Evolutionary conservation across 2,113 vertebrate species (phyloP).

Genomic region (Piliocolobus tephrosceles): DNA sequence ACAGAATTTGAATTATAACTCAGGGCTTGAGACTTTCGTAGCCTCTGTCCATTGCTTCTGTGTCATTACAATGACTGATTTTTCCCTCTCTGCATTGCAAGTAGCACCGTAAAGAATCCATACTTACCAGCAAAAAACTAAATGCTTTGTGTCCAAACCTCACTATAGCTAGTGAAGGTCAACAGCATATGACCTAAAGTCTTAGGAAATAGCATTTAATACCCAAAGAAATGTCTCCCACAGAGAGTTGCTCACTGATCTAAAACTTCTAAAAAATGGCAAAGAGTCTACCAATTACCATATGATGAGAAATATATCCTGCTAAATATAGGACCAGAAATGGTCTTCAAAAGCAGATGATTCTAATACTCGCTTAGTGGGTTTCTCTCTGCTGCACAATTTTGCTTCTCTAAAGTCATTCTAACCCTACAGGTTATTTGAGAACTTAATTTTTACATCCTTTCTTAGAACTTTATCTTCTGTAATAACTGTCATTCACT

Average conservation of each 20-base stretch:
- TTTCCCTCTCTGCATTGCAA: background rate
- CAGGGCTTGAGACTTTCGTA: too few species aligned
- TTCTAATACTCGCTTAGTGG: accelerated
- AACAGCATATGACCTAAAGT: background rate
- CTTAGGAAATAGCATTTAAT: background rate
- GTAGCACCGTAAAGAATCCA: background rate
- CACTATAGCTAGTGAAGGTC: background rate
- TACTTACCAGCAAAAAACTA: background rate
- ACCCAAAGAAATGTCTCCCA: background rate
- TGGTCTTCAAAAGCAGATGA: background rate
- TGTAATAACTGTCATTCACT: background rate
- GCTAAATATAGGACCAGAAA: background rate
- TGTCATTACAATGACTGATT: background rate
- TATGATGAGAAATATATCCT: background rate
- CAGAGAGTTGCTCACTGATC: background rate
- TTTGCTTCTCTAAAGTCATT: background rate
- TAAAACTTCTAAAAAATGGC: background rate
- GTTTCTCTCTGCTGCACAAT: background rate
- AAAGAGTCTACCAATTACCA: background rate
- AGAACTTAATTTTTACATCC: background rate
- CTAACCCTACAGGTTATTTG: background rate
- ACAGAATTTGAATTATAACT: background rate
- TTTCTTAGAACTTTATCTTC: background rate
- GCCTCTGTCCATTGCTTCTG: accelerated
- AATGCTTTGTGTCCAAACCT: background rate